Conservation (phyloP, 2,113 vertebrate species). For the Pelusios castaneus region DNA sequence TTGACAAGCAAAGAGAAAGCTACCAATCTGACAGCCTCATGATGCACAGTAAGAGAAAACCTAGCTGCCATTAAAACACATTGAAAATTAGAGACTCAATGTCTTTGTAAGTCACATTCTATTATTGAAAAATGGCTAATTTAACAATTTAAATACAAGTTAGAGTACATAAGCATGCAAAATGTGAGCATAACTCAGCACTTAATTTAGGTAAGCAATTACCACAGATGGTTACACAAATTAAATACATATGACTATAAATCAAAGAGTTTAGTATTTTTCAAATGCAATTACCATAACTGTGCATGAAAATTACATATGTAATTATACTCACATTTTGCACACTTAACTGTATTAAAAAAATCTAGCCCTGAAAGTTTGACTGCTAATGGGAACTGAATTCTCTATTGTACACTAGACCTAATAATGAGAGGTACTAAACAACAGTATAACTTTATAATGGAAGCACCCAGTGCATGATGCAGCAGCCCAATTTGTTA, state of each 20-base stretch:
- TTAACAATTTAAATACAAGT: not conserved
- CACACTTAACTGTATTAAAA: not conserved
- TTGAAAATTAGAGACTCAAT: not conserved
- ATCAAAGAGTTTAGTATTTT: not conserved
- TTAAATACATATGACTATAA: not conserved
- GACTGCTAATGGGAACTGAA: not conserved
- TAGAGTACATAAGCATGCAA: fast-evolving
- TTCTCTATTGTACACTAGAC: not conserved
- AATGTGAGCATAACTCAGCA: fast-evolving
- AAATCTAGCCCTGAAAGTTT: not conserved
- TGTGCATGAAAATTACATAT: not conserved
- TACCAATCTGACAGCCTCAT: fast-evolving
- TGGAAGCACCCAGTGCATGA: not conserved
- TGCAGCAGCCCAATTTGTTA: not conserved
- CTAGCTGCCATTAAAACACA: not conserved
- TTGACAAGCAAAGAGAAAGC: fast-evolving
- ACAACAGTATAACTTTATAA: not conserved
- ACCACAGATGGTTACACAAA: not conserved
- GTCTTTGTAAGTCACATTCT: fast-evolving
- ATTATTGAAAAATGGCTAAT: fast-evolving
- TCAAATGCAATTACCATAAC: not conserved
- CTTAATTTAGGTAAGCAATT: not conserved
- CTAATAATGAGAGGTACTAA: not conserved
- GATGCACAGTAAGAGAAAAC: fast-evolving
- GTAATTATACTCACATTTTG: not conserved